Evolutionary conservation across 2,888 invertebrate genomes (phyloP).

Genomic region (Aphidius colemani): DNA sequence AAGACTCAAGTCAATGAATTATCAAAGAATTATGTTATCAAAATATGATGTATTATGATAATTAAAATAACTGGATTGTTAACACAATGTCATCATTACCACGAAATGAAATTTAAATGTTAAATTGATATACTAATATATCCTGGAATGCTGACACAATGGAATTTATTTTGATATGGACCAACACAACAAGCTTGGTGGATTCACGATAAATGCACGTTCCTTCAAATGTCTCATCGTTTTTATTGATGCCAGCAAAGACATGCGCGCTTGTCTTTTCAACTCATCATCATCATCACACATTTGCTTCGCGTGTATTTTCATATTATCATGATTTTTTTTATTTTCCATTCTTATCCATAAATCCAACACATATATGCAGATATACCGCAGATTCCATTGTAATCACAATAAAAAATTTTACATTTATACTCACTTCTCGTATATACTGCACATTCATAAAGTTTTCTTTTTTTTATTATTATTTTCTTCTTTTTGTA

Average conservation of each 20-base stretch:
- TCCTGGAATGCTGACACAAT: background rate
- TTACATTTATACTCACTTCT: background rate
- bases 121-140: background rate
- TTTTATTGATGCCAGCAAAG: constrained; percentile 49
- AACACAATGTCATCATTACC: too few species aligned
- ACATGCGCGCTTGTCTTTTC: constrained; percentile 39
- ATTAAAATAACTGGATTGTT: too few species aligned
- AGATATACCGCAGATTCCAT: too few species aligned
- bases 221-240: constrained; percentile 45
- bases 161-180: background rate
- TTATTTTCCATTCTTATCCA: too few species aligned
- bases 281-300: constrained; percentile 23
- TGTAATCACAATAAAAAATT: too few species aligned
- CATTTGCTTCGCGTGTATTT: background rate
- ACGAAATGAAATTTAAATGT: too few species aligned
- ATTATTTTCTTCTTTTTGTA: constrained; percentile 10
- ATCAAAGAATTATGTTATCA: too few species aligned
- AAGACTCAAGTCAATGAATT: too few species aligned
- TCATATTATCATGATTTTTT: background rate
- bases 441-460: constrained; percentile 28
- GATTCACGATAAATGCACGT: constrained; percentile 55
- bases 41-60: too few species aligned
- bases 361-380: too few species aligned
- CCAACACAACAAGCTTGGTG: constrained; percentile 24
- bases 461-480: too few species aligned